Percentiles rank a stretch among this genome's conserved stretches.
Conservation (phyloP, 2,797 vertebrate species). For the Hippocampus kuda region DNA sequence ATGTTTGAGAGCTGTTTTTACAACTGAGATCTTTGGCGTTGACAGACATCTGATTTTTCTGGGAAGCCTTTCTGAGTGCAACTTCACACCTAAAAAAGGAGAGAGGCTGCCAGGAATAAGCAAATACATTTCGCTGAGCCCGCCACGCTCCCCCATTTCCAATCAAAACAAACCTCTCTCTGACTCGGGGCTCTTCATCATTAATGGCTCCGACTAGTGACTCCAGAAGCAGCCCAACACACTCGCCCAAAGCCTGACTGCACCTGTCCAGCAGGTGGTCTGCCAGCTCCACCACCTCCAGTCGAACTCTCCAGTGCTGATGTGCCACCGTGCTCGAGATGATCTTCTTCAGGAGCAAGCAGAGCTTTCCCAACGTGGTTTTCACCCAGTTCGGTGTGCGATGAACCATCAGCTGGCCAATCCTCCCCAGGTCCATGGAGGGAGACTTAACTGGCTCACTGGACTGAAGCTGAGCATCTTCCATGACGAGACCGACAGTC, state of each 20-base stretch:
- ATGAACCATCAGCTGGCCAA: constrained; percentile 70
- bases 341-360: constrained; percentile 72
- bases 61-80: constrained; percentile 62
- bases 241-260: constrained; percentile 66
- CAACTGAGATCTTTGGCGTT: background rate
- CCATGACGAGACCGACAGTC: constrained; percentile 73
- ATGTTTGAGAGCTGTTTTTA: constrained; percentile 50
- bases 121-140: background rate
- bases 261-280: constrained; percentile 71
- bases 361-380: constrained; percentile 69
- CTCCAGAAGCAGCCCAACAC: constrained; percentile 72
- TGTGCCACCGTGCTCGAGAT: constrained; percentile 73
- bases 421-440: constrained; percentile 46
- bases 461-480: constrained; percentile 72
- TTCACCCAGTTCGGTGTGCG: constrained; percentile 76
- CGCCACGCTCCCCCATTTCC: too few relatives aligned
- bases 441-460: constrained; percentile 26
- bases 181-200: constrained; percentile 75
- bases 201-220: constrained; percentile 79
- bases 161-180: constrained; percentile 49
- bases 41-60: constrained; percentile 45
- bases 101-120: background rate
- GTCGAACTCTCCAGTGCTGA: constrained; percentile 83
- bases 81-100: constrained; percentile 40
- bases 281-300: constrained; percentile 73